Conservation (phyloP, 2,113 vertebrate species). For the Phodopus roborovskii region DNA sequence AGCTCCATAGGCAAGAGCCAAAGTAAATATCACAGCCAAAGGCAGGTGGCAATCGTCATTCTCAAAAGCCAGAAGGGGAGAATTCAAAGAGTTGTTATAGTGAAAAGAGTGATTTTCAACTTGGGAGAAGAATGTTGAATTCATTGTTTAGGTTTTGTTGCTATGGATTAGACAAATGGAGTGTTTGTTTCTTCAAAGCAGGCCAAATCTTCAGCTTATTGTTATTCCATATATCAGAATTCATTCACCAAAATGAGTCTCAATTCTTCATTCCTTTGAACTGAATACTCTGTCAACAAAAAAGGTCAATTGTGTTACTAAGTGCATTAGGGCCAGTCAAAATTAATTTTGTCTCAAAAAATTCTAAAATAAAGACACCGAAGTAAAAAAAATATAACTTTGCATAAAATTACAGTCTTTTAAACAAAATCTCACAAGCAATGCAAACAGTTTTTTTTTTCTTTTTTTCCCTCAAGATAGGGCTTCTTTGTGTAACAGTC, state of each 20-base stretch:
- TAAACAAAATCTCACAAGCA: not conserved
- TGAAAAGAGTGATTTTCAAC: constrained; percentile 82
- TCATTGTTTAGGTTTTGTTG: constrained; percentile 79
- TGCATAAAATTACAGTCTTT: not conserved
- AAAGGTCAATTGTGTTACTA: constrained; percentile 60
- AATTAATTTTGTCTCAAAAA: constrained; percentile 48
- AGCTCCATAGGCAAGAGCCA: constrained; percentile 91
- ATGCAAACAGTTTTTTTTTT: not conserved
- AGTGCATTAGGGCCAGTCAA: constrained; percentile 40
- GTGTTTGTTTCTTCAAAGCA: constrained; percentile 43
- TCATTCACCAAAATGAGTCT: constrained; percentile 40
- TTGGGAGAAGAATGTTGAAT: constrained; percentile 75
- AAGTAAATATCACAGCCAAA: constrained; percentile 89
- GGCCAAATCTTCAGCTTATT: not conserved
- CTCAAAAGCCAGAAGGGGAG: constrained; percentile 81
- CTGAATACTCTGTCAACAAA: constrained; percentile 78
- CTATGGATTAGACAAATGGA: not conserved
- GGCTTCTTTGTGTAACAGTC: not conserved
- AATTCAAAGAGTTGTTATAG: constrained; percentile 83
- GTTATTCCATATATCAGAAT: constrained; percentile 42
- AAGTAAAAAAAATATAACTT: constrained; percentile 44
- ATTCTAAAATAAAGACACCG: constrained; percentile 38
- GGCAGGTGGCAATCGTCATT: constrained; percentile 87
- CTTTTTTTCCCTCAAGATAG: not conserved
- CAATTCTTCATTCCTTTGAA: constrained; percentile 68